Base-by-base conservation (phyloP, 2,797 vertebrate species). In the Astyanax mexicanus region DNA sequence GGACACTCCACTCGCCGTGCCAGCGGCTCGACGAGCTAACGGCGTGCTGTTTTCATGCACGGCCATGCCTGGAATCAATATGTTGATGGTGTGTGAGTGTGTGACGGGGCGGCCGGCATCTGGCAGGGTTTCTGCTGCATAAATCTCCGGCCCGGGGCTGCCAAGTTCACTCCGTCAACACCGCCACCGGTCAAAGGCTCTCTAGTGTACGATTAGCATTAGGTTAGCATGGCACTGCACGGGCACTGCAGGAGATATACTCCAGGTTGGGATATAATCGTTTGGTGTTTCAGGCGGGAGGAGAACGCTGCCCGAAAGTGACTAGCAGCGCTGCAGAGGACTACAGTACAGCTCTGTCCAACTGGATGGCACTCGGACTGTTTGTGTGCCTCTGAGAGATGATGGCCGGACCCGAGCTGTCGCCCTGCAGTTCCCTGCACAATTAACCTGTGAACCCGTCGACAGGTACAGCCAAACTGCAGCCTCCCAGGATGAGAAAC, bases 181-280 rank as follows among this genome's bases (percentile, higher is more conserved):
- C 65, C 62, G 67, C 57, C 44, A 69, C 77, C 55, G 57, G 71
- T 79, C 77, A 73, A 78, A 78, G 77, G 73, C 54, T 62, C 70
- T 74, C 77, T 55, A 64, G 64, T 79, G 77, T 69, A 55, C 54
- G 69, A 44, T 47, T 61, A 62, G 55, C 69, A 44, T 47, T 61
- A 62, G 55, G 77, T 54, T 67, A 52, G 69, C 19, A 47, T 74
- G 70, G 65, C 65, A 79, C 65, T n/a, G 68, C 29, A 19, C 69
- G 19, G 74, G 52, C 54, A 51, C 71, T 12, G 62, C 51, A 35
- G 61, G 69, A 66, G 58, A 40, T 25, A 37, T 38, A 17, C 38
- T 40, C 45, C 10, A 2, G 29, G 23, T 67, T 78, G 49, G 51
- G 52, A 58, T 49, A 57, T 17, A 71, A 65, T 61, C 75, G 27